These are phyloP conservation scores for Mionectes olivaceus DNA, from an alignment of 2,797 vertebrate species.

Conservation along the genomic window DNA sequence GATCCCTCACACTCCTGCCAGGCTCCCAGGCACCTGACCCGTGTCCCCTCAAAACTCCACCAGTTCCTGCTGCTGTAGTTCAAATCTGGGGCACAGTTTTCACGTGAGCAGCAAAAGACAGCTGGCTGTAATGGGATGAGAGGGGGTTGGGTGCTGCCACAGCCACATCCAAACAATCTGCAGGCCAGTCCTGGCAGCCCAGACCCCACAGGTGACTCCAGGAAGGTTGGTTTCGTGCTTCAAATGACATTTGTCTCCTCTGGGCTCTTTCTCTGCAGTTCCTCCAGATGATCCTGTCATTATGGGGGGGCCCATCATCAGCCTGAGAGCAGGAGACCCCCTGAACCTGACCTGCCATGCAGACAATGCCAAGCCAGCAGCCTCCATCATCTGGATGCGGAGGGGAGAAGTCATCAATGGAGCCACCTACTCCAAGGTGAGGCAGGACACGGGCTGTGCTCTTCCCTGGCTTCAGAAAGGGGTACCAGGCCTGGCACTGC, in stretches of 20 bases:
- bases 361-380: constrained; percentile 95
- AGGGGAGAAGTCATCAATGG: constrained; percentile 94
- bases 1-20: background rate
- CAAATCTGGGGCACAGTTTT: background rate
- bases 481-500: background rate
- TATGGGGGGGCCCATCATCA: constrained; percentile 92
- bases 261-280: constrained; percentile 78
- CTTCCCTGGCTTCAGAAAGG: background rate
- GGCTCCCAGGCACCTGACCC: background rate
- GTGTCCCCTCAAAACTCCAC: background rate
- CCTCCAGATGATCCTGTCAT: constrained; percentile 96
- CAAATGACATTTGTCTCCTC: background rate
- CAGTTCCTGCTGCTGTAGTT: background rate
- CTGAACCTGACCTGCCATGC: constrained; percentile 97
- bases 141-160: fast-evolving
- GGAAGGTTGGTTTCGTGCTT: background rate
- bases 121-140: fast-evolving
- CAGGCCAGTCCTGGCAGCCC: background rate
- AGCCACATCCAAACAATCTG: background rate
- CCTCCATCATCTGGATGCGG: constrained; percentile 95
- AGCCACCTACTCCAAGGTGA: constrained; percentile 98
- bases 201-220: background rate
- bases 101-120: fast-evolving
- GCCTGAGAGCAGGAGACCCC: constrained; percentile 92
- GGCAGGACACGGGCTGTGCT: background rate